Percentiles rank a stretch among this genome's conserved stretches.
Evolutionary conservation across 2,888 invertebrate species (phyloP).

Genomic region (Microctonus hyperodae): DNA sequence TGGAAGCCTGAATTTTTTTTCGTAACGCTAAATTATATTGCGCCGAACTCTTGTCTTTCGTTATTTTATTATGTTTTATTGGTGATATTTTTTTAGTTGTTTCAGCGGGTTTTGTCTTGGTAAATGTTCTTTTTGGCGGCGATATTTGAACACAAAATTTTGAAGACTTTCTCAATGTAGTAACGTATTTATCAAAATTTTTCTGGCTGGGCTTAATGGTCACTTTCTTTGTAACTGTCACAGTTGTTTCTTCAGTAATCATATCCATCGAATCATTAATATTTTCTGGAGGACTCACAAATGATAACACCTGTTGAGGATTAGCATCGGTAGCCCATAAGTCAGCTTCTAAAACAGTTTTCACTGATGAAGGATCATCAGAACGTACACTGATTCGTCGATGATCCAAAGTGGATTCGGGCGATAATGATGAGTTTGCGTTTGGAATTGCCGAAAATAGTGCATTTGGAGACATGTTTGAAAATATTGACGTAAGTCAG

Average conservation of each 20-base stretch:
- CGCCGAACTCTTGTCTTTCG: constrained; percentile 42
- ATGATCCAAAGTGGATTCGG: constrained; percentile 35
- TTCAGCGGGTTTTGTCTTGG: constrained; percentile 8
- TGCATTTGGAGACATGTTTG: constrained; percentile 8
- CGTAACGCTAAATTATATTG: constrained; percentile 32
- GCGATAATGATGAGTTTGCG: constrained; percentile 31
- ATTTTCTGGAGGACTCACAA: constrained; percentile 13
- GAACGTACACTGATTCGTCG: constrained; percentile 22
- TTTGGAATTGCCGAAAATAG: background rate
- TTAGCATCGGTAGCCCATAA: constrained; percentile 48
- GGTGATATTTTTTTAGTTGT: constrained; percentile 43
- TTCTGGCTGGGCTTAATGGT: background rate
- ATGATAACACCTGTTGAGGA: constrained; percentile 25
- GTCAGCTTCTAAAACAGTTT: constrained; percentile 54
- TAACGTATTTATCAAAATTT: background rate
- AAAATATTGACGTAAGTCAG: constrained; percentile 41
- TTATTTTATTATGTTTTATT: constrained; percentile 43
- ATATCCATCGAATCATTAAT: background rate
- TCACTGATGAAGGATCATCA: constrained; percentile 44
- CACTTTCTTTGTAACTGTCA: background rate
- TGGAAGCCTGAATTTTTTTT: constrained; percentile 39
- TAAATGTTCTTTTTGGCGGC: constrained; percentile 36
- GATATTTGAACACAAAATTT: constrained; percentile 45
- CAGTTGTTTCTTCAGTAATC: background rate
- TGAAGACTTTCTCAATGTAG: constrained; percentile 26